Evolutionary conservation across 1,140 invertebrate species (phyloP).

Genomic region (Aphis gossypii): DNA sequence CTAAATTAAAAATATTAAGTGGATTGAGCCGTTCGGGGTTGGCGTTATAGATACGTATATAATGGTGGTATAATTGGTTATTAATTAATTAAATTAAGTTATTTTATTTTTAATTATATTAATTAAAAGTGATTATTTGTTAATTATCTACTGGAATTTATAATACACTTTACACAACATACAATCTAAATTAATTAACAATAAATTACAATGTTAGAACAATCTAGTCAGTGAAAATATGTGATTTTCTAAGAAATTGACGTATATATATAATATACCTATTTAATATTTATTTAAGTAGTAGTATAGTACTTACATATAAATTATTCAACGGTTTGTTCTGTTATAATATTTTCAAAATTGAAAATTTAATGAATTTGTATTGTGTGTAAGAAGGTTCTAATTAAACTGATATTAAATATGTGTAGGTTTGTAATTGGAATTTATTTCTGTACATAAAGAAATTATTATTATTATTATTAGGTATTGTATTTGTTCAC

Average conservation of each 20-base stretch:
- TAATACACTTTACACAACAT: not conserved
- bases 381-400: not conserved
- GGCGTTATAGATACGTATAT: no score
- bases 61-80: no score
- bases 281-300: no score
- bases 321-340: not conserved
- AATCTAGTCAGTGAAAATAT: not conserved
- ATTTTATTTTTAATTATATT: not conserved
- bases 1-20: not conserved
- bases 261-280: no score
- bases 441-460: no score
- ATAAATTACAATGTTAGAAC: not conserved
- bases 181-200: not conserved
- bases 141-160: not conserved
- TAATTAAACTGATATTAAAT: not conserved
- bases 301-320: not conserved
- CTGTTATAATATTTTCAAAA: not conserved
- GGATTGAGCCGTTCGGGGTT: not conserved
- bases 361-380: not conserved
- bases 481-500: not conserved
- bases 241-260: not conserved
- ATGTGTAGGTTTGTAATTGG: not conserved
- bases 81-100: not conserved
- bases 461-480: no score
- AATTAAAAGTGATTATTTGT: not conserved